Percentiles rank a stretch among this genome's conserved stretches.
These are phyloP conservation scores for Myodes glareolus DNA, from an alignment of 2,113 vertebrate genomes.

Conservation along the genomic window DNA sequence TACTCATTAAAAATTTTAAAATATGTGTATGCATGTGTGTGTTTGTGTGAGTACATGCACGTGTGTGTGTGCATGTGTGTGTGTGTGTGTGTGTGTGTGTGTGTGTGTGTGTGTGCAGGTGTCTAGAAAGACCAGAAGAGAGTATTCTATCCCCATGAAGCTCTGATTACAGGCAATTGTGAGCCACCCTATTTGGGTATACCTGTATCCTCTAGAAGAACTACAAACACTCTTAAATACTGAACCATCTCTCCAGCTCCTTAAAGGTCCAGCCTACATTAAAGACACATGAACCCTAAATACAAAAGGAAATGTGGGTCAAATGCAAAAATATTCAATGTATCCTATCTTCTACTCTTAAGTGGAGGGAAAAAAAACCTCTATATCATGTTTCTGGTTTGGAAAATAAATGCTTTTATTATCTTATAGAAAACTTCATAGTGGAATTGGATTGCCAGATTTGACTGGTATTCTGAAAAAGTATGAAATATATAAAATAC, in stretches of 20 bases:
- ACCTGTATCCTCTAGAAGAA: neutral
- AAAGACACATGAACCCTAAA: neutral
- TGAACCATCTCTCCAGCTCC: neutral
- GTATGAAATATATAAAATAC: neutral
- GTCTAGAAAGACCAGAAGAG: neutral
- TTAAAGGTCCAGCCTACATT: neutral
- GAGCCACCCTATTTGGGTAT: neutral
- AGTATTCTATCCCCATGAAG: neutral
- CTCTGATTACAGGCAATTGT: neutral
- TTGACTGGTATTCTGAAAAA: neutral
- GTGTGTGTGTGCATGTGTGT: neutral
- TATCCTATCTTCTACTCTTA: neutral
- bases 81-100: neutral
- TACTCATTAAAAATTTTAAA: neutral
- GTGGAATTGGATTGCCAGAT: neutral
- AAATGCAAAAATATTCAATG: slow-evolving; percentile 19
- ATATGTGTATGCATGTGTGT: neutral
- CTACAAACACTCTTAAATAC: neutral
- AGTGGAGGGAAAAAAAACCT: neutral
- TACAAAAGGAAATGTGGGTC: neutral
- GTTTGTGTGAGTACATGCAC: neutral
- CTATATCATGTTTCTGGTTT: neutral
- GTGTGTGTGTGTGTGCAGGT: neutral
- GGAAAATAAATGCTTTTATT: neutral
- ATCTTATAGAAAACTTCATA: neutral